phyloP scores from a whole-genome alignment of 53 echinoderm and acorn worm species.

The Hippasteria phrygiana region DNA sequence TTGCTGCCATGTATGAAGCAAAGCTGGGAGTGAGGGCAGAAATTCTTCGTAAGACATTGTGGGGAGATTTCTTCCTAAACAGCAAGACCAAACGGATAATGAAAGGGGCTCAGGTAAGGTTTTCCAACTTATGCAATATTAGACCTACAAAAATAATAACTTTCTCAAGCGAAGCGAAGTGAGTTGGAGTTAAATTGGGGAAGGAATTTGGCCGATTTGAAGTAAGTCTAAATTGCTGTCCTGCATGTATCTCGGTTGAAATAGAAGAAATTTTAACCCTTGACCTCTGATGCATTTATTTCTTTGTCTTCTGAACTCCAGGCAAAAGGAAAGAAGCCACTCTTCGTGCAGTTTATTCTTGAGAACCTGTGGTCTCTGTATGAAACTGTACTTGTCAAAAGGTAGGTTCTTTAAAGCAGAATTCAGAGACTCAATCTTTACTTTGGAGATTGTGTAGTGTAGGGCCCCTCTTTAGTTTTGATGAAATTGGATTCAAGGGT shows the following conservation, averaged over 20 bases:
- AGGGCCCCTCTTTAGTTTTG: no score
- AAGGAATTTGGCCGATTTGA: no score
- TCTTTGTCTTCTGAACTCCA: constrained; percentile 45
- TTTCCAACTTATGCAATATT: no score
- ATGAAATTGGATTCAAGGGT: no score
- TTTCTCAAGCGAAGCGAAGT: no score
- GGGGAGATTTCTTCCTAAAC: constrained; percentile 96
- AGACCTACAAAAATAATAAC: no score
- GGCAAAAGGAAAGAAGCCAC: constrained; percentile 95
- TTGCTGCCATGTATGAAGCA: constrained; percentile 91
- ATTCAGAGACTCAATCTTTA: no score
- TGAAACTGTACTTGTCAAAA: constrained; percentile 84
- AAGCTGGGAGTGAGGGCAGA: constrained; percentile 84
- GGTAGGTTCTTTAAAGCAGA: constrained; percentile 60
- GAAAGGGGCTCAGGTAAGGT: constrained; percentile 94
- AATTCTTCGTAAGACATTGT: constrained; percentile 83
- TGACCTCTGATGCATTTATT: background rate
- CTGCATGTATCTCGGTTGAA: no score
- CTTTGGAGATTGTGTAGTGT: no score
- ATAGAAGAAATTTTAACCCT: background rate
- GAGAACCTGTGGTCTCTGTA: constrained; percentile 97
- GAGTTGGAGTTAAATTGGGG: no score
- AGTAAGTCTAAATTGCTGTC: no score
- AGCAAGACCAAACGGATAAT: constrained; percentile 90
- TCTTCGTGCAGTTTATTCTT: constrained; percentile 98